These are phyloP conservation scores for Crossocerus cetratus DNA, from an alignment of 2,888 invertebrate genomes.

Conservation along the genomic window DNA sequence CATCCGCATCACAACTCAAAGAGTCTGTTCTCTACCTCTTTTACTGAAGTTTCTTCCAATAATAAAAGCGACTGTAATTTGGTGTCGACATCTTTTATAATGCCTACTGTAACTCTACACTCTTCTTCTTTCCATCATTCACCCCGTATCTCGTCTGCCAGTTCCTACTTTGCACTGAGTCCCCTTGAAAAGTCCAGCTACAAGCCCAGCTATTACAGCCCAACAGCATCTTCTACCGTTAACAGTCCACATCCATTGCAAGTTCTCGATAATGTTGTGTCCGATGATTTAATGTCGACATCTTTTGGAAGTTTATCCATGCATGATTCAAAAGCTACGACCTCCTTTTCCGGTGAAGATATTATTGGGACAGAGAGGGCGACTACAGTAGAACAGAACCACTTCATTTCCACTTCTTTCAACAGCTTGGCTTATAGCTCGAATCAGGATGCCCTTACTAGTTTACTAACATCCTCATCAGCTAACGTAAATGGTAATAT, in stretches of 20 bases:
- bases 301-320: constrained; percentile 58
- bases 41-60: constrained; percentile 46
- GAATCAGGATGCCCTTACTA: constrained; percentile 51
- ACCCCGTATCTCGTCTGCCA: constrained; percentile 44
- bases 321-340: constrained; percentile 33
- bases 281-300: constrained; percentile 58
- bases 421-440: constrained; percentile 58
- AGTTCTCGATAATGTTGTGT: constrained; percentile 43
- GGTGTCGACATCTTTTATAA: constrained; percentile 67
- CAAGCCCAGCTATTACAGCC: constrained; percentile 32
- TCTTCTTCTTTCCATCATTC: constrained; percentile 50
- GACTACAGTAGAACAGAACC: constrained; percentile 46
- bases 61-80: constrained; percentile 60
- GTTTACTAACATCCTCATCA: constrained; percentile 49
- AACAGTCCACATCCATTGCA: constrained; percentile 30
- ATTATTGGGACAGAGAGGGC: constrained; percentile 19
- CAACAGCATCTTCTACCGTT: constrained; percentile 28
- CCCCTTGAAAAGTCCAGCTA: constrained; percentile 54
- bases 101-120: constrained; percentile 37
- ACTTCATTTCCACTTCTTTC: constrained; percentile 62
- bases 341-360: constrained; percentile 27
- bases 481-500: constrained; percentile 62
- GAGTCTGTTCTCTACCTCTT: constrained; percentile 56
- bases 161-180: constrained; percentile 51
- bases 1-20: constrained; percentile 58